Evolutionary conservation across 2,888 invertebrate species (phyloP), one percentile per base, ranked within the genome.

Genomic region (Drosophila infuscata): DNA sequence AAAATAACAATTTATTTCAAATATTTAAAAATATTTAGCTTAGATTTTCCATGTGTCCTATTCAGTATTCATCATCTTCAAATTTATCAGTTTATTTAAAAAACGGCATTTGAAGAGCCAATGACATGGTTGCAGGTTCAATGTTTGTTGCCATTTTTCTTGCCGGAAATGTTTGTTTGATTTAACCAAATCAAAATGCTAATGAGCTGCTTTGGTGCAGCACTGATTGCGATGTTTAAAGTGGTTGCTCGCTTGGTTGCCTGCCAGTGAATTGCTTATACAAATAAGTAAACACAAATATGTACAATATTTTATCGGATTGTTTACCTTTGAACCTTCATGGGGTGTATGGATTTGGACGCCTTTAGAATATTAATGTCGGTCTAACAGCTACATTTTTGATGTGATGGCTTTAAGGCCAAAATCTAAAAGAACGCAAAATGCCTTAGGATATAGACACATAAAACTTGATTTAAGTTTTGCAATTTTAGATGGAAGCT

Each of bases 281-380:
- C 41, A 66, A 81, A 83, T 71, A 71, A 73, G 56, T 30, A 32
- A 41, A 35, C 58, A 81, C 68, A 75, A 79, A 88, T 82, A 79
- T 62, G 49, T 46, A 43, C 49, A 61, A 43, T 17, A 48, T 43
- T 54, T 75, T 65, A 76, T 78, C 53, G 68, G 88, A 84, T 82
- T 89, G 65, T 88, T 84, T 84, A 89, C 90, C 84, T 89, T 84
- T 84, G 90, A 89, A 79, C 90, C 49, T 48, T 59, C 36, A 52
- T 20, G 75, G 67, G 41, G 33, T 68, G 48, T 73, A 54, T 67
- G 43, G 60, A 41, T 49, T 17, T 67, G 53, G 43, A 81, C 88
- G 88, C 65, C 38, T 62, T 65, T 72, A 48, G 82, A 84, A 85
- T 85, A 70, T 73, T 49, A 76, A 81, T 80, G 66, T 36, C 54